Evolutionary conservation across 2,113 vertebrate species (phyloP).

Genomic region (Guaruba guarouba): DNA sequence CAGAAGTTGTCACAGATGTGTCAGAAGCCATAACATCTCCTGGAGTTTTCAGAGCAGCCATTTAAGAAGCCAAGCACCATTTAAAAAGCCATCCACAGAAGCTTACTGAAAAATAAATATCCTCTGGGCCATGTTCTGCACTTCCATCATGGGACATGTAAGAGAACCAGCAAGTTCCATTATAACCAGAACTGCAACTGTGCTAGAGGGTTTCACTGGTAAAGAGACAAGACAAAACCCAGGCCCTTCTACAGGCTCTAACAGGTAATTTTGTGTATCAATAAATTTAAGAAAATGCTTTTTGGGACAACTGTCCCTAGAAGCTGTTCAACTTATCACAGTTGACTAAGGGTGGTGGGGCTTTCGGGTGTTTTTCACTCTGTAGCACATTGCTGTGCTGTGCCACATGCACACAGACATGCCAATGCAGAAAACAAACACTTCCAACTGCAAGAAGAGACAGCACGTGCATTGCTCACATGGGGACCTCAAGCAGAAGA

Average conservation of each 20-base stretch:
- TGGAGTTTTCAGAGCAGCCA: neutral
- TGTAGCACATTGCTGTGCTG: rapidly evolving
- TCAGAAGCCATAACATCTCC: neutral
- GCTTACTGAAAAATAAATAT: neutral
- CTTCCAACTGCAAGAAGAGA: neutral
- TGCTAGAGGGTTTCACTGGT: neutral
- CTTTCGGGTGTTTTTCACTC: neutral
- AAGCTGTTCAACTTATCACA: neutral
- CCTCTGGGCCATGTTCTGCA: neutral
- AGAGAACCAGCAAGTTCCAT: neutral
- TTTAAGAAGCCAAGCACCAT: neutral
- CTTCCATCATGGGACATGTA: neutral
- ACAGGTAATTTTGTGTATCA: neutral
- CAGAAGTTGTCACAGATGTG: neutral
- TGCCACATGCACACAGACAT: rapidly evolving
- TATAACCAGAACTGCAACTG: neutral
- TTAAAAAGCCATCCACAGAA: neutral
- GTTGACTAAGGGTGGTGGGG: too few species aligned
- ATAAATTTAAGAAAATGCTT: neutral
- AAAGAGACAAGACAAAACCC: neutral
- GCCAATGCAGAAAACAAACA: neutral
- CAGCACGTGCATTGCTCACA: rapidly evolving
- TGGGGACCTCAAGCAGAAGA: neutral
- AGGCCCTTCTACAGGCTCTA: neutral
- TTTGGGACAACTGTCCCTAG: neutral